Conservation (phyloP, 2,797 vertebrate genomes). For the Syngnathus acus region DNA sequence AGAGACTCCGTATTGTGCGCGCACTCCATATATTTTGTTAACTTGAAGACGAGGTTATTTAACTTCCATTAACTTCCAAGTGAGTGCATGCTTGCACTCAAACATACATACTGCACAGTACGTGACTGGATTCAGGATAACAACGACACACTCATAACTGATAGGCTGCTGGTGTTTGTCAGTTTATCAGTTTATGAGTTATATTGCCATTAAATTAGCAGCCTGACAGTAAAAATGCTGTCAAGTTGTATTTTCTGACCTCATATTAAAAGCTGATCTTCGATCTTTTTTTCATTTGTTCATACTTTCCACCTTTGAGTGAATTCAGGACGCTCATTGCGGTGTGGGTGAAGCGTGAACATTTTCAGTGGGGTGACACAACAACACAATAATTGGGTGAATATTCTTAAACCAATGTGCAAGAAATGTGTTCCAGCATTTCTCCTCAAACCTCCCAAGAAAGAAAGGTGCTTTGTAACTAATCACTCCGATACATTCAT, state of each 20-base stretch:
- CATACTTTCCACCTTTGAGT: neutral
- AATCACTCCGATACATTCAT: neutral
- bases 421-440: too few species aligned
- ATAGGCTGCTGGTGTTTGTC: neutral
- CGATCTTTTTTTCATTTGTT: neutral
- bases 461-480: too few species aligned
- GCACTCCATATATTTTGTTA: slow-evolving; percentile 46
- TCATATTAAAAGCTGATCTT: neutral
- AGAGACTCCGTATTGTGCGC: slow-evolving; percentile 26
- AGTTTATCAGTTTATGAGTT: neutral
- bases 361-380: too few species aligned
- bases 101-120: neutral
- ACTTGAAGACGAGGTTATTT: slow-evolving; percentile 42
- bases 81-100: slow-evolving; percentile 5
- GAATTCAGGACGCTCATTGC: too few species aligned
- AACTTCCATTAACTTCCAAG: slow-evolving; percentile 20
- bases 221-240: neutral
- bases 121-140: neutral
- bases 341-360: too few species aligned
- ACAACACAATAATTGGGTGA: too few species aligned
- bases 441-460: too few species aligned
- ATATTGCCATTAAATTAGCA: neutral
- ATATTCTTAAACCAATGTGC: too few species aligned
- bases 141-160: neutral
- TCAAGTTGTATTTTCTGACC: neutral